Percentiles rank a stretch among this genome's conserved stretches.
Evolutionary conservation across 2,888 invertebrate species (phyloP).

Genomic region (Netelia melanura): DNA sequence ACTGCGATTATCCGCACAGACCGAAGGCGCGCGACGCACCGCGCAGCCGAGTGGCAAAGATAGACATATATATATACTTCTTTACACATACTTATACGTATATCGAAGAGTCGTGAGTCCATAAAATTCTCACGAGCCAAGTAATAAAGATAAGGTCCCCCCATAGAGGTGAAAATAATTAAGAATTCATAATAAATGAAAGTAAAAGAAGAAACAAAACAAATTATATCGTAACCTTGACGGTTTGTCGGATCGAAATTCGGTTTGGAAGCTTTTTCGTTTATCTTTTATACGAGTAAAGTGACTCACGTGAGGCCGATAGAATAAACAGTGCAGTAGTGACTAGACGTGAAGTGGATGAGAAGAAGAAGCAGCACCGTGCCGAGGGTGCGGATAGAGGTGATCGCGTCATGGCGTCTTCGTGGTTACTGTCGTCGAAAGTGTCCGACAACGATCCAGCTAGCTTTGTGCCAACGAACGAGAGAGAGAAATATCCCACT

Average conservation of each 20-base stretch:
- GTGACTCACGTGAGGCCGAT: constrained; percentile 80
- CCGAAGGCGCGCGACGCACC: constrained; percentile 22
- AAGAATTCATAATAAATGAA: background rate
- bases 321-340: constrained; percentile 75
- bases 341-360: constrained; percentile 75
- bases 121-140: constrained; percentile 24
- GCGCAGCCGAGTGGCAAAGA: background rate
- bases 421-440: constrained; percentile 83
- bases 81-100: background rate
- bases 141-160: background rate
- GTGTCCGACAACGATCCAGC: constrained; percentile 80
- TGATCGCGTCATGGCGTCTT: constrained; percentile 84
- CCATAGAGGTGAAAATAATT: background rate
- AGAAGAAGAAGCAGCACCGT: constrained; percentile 71
- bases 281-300: constrained; percentile 5
- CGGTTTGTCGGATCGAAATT: background rate
- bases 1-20: constrained; percentile 40
- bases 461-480: constrained; percentile 76
- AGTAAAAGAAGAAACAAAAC: background rate
- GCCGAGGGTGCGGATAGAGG: constrained; percentile 76
- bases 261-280: background rate
- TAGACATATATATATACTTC: background rate
- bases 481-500: constrained; percentile 66
- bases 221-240: no score
- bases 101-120: background rate